phyloP scores from a whole-genome alignment of 2,888 invertebrate species.

The Spilosoma lubricipeda region DNA sequence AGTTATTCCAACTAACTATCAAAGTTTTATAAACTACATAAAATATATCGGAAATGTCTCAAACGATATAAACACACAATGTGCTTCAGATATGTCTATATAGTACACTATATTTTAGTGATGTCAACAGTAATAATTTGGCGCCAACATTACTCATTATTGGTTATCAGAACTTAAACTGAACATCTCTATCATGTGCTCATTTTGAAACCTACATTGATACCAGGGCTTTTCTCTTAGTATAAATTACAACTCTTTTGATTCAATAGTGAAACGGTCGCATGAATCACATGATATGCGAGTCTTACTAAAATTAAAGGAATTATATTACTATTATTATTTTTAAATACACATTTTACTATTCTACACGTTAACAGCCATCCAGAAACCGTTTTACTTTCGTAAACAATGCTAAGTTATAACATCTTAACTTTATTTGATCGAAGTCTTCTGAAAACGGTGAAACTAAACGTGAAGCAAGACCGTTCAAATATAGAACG shows the following conservation, averaged over 20 bases:
- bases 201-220: neutral
- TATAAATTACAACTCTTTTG: neutral
- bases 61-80: neutral
- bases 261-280: neutral
- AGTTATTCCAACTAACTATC: slow-evolving; percentile 40
- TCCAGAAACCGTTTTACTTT: neutral
- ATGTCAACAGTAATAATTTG: neutral
- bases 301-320: neutral
- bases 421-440: too few relatives aligned
- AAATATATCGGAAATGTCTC: neutral
- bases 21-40: slow-evolving; percentile 10
- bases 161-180: neutral
- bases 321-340: neutral
- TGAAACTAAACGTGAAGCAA: neutral
- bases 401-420: neutral
- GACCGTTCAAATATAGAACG: neutral
- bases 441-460: neutral
- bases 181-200: neutral
- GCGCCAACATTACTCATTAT: neutral
- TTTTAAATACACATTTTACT: neutral
- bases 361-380: neutral
- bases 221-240: neutral
- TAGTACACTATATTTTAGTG: neutral
- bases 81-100: slow-evolving; percentile 9
- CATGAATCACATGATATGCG: neutral